Base-by-base conservation (phyloP, 1,140 invertebrate species). In the Pseudomyrmex pallidus region DNA sequence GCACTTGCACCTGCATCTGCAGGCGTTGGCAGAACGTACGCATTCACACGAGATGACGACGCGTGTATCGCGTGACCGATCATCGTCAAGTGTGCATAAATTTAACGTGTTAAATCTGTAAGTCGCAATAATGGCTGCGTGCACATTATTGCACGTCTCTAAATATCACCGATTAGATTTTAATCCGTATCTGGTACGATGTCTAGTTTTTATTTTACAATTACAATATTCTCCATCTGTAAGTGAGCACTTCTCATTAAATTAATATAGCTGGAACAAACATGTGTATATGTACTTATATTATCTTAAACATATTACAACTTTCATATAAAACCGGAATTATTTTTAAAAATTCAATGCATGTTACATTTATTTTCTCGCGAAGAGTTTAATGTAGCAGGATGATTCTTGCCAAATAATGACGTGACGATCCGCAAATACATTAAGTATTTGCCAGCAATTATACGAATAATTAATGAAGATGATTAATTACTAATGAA, bases 401-500 rank as follows among this genome's bases (percentile, higher is more conserved):
- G 12, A 52, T 52, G 3, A 13, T 13, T 52, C 9, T 52, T 52
- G 50, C 35, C 35, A 35, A 52, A 52, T 10, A 13, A 2, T 13
- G 50, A 8, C 1, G n/a, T 17, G 12, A 54, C 44, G 9, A 15
- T n/a, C 35, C 25, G 22, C 7, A 9, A 7, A 54, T 44, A 44
- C 35, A 48, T 68, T 78, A 35, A 35, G 35, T 35, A 70, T 10
- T 44, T 44, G n/a, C 50, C 15, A 17, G 57, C 35, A 68, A 12
- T 48, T 25, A 7, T 15, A 1, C 20, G 15, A 78, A 59, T 68
- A 68, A 68, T 70, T 78, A 70, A 57, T n/a, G 15, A 20, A 48
- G 15, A 25, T 78, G 10, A 68, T 78, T 48, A 78, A 78, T 78
- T 48, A 78, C 48, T n/a, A 57, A 67, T 57, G 9, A 1, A 12